These are phyloP conservation scores for Caenorhabditis sp. DNA, from an alignment of 2,888 invertebrate species.

Conservation along the genomic window DNA sequence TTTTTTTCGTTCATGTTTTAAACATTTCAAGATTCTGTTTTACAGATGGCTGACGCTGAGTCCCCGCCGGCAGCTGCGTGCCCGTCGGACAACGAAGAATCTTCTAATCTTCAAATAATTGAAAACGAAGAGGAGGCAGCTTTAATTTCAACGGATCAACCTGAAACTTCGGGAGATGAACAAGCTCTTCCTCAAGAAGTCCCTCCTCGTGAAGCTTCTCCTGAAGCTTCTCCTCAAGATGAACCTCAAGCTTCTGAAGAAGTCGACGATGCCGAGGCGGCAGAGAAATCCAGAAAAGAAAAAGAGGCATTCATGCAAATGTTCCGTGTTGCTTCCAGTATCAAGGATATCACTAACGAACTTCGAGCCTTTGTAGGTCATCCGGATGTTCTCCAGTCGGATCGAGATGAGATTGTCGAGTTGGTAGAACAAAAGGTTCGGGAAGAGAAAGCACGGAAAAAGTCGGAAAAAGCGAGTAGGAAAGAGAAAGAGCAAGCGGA, in stretches of 20 bases:
- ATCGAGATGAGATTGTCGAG: conserved; percentile 29
- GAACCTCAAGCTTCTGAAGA: neutral
- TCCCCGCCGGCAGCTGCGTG: no score
- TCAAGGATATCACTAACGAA: conserved; percentile 35
- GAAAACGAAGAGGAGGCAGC: no score
- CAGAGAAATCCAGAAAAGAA: conserved; percentile 19
- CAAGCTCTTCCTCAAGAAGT: no score
- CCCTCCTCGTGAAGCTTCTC: no score
- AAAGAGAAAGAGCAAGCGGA: conserved; percentile 1
- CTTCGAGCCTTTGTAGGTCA: conserved; percentile 25
- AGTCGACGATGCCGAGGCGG: conserved; percentile 4
- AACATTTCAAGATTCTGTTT: no score
- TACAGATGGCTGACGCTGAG: no score
- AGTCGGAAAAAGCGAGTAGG: conserved; percentile 24
- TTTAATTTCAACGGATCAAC: no score
- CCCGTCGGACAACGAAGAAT: no score
- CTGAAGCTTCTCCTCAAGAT: no score
- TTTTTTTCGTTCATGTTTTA: no score
- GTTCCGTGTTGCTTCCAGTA: conserved; percentile 26
- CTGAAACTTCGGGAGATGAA: no score
- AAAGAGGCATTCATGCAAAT: conserved; percentile 40
- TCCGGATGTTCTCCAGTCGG: conserved; percentile 31
- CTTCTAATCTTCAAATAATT: no score
- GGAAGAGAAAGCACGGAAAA: conserved; percentile 40
- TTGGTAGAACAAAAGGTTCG: conserved; percentile 13